These are phyloP conservation scores for Catonia carolina DNA, from an alignment of 2,888 invertebrate genomes.

Conservation along the genomic window DNA sequence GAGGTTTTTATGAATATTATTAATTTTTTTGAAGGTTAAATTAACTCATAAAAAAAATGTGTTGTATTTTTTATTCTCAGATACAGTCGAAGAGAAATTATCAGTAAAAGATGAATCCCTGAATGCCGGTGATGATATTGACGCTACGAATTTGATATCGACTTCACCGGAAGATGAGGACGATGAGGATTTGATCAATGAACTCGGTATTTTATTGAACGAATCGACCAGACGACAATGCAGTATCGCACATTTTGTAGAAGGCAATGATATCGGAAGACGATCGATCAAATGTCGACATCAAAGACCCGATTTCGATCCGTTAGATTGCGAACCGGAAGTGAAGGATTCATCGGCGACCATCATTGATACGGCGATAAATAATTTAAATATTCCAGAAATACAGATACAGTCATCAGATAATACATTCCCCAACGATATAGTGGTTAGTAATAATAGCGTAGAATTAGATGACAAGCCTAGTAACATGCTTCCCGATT, in stretches of 20 bases:
- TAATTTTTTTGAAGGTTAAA: no score
- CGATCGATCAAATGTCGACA: slow-evolving; percentile 57
- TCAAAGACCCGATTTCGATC: slow-evolving; percentile 26
- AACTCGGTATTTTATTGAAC: slow-evolving; percentile 30
- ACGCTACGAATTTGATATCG: slow-evolving; percentile 37
- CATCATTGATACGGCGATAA: slow-evolving; percentile 11
- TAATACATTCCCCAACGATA: slow-evolving; percentile 34
- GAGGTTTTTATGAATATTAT: no score
- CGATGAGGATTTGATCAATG: slow-evolving; percentile 34
- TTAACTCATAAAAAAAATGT: no score
- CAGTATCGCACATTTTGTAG: slow-evolving; percentile 73
- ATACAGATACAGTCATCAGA: slow-evolving; percentile 30
- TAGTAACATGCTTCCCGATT: slow-evolving; percentile 26
- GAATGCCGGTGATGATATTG: slow-evolving; percentile 26
- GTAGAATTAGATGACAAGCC: slow-evolving; percentile 14
- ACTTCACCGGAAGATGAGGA: slow-evolving; percentile 36
- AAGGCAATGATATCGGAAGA: slow-evolving; percentile 71
- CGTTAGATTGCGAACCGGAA: slow-evolving; percentile 23
- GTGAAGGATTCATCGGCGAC: background rate
- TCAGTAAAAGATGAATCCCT: no score
- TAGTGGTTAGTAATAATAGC: background rate
- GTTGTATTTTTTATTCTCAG: no score
- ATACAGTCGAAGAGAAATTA: no score
- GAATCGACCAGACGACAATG: slow-evolving; percentile 42
- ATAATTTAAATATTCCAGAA: slow-evolving; percentile 27